Conservation (phyloP, 2,888 invertebrate genomes). For the Scotopteryx bipunctaria region DNA sequence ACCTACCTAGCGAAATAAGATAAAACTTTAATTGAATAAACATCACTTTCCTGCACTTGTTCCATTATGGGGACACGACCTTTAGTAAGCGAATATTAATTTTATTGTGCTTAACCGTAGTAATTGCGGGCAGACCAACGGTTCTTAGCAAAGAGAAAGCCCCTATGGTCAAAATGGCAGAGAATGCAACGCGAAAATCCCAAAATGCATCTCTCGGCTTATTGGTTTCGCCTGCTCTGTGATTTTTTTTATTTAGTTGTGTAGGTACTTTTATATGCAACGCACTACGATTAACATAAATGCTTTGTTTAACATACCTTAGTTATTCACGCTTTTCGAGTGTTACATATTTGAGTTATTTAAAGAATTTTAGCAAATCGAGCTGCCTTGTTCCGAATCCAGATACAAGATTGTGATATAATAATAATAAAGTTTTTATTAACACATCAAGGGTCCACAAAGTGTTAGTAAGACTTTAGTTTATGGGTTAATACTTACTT, state of each 20-base stretch:
- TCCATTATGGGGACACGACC: too few relatives aligned
- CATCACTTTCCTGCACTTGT: neutral
- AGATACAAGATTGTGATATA: slow-evolving; percentile 36
- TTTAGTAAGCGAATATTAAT: neutral
- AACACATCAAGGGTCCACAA: too few relatives aligned
- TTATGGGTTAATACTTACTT: neutral
- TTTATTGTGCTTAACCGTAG: neutral
- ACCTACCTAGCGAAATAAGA: slow-evolving; percentile 1
- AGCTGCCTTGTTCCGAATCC: slow-evolving; percentile 36
- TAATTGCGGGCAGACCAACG: slow-evolving; percentile 4
- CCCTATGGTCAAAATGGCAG: slow-evolving; percentile 15
- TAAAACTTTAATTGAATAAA: neutral
- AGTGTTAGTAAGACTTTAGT: too few relatives aligned
- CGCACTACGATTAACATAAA: neutral
- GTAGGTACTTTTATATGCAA: neutral
- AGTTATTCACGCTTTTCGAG: slow-evolving; percentile 11
- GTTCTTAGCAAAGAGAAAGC: slow-evolving; percentile 27
- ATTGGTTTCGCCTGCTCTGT: neutral
- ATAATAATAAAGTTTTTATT: too few relatives aligned
- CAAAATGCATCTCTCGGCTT: slow-evolving; percentile 14
- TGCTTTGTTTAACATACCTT: slow-evolving; percentile 3
- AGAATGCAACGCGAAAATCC: slow-evolving; percentile 6
- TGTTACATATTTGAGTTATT: slow-evolving; percentile 9
- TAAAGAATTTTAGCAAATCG: slow-evolving; percentile 20
- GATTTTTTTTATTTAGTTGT: neutral